A percentile compares a stretch with the other conserved stretches of the same genome.
Evolutionary conservation across 2,797 vertebrate genomes (phyloP).

Genomic region (Anguilla pacifica): DNA sequence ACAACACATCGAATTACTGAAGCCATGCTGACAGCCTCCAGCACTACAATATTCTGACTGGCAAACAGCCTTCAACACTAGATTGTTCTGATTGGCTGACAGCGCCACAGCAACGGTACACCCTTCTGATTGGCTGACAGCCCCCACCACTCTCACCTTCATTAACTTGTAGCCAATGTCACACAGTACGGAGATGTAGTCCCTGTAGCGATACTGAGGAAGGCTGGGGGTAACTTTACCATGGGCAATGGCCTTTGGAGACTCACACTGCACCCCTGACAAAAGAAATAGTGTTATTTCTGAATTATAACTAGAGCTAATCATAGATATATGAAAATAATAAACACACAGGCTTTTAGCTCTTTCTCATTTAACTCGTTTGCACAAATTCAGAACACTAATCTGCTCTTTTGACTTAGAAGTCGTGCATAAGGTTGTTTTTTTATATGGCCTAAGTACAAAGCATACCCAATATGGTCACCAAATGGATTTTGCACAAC

Average conservation of each 20-base stretch:
- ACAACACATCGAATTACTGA: neutral
- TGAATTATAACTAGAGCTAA: neutral
- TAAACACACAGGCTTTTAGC: neutral
- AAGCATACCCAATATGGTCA: neutral
- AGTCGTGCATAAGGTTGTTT: neutral
- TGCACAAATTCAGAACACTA: neutral
- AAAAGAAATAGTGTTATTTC: conserved; percentile 34
- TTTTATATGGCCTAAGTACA: too few relatives aligned
- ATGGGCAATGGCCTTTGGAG: conserved; percentile 49
- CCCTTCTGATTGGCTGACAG: neutral
- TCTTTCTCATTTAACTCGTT: neutral
- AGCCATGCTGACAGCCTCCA: neutral
- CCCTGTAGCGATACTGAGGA: conserved; percentile 67
- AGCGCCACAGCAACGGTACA: neutral
- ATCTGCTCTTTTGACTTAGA: too few relatives aligned
- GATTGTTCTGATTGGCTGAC: neutral
- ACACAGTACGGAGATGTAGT: conserved; percentile 72
- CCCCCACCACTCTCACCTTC: conserved; percentile 56
- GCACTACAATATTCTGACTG: neutral
- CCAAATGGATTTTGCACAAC: neutral
- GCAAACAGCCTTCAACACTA: neutral
- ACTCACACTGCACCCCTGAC: conserved; percentile 67
- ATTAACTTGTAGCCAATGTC: conserved; percentile 73
- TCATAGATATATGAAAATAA: neutral
- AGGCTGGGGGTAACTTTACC: conserved; percentile 66